phyloP scores from a whole-genome alignment of 2,113 vertebrate genomes.

The Ceyx cyanopectus region DNA sequence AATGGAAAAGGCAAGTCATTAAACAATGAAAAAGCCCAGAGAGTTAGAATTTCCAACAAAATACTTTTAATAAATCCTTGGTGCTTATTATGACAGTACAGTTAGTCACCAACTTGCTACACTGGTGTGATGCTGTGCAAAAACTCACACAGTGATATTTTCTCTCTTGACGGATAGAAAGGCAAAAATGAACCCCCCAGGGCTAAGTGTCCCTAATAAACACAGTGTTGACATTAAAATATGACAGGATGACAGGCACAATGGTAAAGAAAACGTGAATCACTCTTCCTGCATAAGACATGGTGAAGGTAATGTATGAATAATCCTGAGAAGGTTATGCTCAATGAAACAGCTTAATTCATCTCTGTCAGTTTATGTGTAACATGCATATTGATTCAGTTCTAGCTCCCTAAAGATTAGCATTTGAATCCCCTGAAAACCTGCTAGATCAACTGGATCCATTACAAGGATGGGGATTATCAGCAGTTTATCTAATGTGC shows the following conservation, averaged over 20 bases:
- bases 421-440: not conserved
- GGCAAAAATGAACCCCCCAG: slow-evolving; percentile 1
- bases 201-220: slow-evolving; percentile 51
- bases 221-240: slow-evolving; percentile 56
- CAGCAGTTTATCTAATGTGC: not conserved
- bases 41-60: not conserved
- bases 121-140: not conserved
- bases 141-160: not conserved
- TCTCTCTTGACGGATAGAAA: slow-evolving; percentile 37
- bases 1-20: not conserved
- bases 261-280: slow-evolving; percentile 41
- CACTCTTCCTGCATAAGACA: slow-evolving; percentile 16
- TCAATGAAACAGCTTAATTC: slow-evolving; percentile 58
- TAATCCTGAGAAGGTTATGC: slow-evolving; percentile 19
- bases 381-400: slow-evolving; percentile 33
- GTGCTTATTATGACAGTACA: not conserved
- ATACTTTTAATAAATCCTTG: not conserved
- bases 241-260: slow-evolving; percentile 60
- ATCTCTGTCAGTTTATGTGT: slow-evolving; percentile 36
- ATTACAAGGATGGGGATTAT: not conserved
- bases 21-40: not conserved
- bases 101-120: not conserved
- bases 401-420: not conserved
- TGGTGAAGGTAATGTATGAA: slow-evolving; percentile 46
- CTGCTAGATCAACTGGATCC: not conserved